Percentiles rank a stretch among this genome's conserved stretches.
Conservation (phyloP, 1,140 invertebrate species). For the Drosophila chauvacae region DNA sequence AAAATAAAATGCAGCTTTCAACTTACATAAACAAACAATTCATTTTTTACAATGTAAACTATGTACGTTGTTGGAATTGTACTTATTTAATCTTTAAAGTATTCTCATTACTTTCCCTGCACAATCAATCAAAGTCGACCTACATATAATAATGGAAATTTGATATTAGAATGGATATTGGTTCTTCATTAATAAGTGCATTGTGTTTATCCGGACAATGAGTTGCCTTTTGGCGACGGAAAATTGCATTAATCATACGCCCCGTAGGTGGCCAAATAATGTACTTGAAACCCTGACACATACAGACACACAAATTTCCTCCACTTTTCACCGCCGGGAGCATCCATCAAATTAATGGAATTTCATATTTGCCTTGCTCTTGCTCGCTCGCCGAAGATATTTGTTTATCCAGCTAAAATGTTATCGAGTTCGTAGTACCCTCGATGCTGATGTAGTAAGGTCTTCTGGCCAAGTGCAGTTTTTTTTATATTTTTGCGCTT, state of each 20-base stretch:
- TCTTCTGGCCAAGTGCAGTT: conserved; percentile 9
- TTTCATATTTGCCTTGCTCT: conserved; percentile 67
- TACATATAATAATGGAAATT: conserved; percentile 1
- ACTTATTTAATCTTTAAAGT: neutral
- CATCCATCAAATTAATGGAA: conserved; percentile 75
- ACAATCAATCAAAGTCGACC: neutral
- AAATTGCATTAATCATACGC: conserved; percentile 71
- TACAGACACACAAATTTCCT: neutral
- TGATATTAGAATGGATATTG: conserved; percentile 7
- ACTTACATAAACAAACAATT: neutral
- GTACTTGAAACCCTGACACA: conserved; percentile 30
- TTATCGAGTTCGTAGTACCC: conserved; percentile 51
- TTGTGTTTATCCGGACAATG: conserved; percentile 20
- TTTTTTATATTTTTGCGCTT: conserved; percentile 1
- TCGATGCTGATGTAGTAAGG: conserved; percentile 35
- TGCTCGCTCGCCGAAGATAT: conserved; percentile 31
- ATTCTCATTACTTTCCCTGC: neutral
- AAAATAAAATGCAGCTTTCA: neutral
- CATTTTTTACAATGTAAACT: neutral
- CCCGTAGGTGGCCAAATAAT: conserved; percentile 19
- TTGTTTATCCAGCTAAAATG: conserved; percentile 68
- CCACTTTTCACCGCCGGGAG: conserved; percentile 14
- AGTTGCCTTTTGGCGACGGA: conserved; percentile 9
- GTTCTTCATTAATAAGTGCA: conserved; percentile 43
- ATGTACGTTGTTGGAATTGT: neutral